Evolutionary conservation across 2,113 vertebrate genomes (phyloP).

Genomic region (Rattus rattus): DNA sequence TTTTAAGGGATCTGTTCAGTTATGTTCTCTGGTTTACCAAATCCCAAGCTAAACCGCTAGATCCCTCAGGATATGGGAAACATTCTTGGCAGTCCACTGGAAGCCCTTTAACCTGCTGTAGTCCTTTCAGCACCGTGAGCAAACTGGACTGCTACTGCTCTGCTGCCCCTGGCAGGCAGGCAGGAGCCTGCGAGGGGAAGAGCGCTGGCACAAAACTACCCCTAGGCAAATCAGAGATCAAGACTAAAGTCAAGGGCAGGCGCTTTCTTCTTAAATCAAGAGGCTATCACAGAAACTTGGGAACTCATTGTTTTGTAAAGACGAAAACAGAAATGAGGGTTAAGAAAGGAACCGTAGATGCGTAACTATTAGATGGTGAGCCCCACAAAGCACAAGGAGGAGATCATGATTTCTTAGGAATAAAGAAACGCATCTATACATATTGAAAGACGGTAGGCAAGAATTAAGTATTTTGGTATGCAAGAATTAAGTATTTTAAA

Average conservation of each 20-base stretch:
- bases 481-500: background rate
- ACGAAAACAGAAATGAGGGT: background rate
- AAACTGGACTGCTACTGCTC: background rate
- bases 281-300: background rate
- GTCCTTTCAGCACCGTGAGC: background rate
- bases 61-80: constrained; percentile 62
- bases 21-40: constrained; percentile 42
- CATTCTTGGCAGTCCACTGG: constrained; percentile 37
- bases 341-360: background rate
- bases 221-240: background rate
- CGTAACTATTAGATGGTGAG: background rate
- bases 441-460: background rate
- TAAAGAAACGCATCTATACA: background rate
- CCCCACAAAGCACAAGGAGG: background rate
- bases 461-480: background rate
- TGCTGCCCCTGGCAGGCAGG: background rate
- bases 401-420: background rate
- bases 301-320: constrained; percentile 27
- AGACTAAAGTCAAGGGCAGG: background rate
- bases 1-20: constrained; percentile 56
- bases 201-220: background rate
- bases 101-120: constrained; percentile 41
- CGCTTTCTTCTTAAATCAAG: background rate
- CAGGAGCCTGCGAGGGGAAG: background rate
- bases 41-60: constrained; percentile 55